phyloP scores from a whole-genome alignment of 2,113 vertebrate species.

The Ctenomys sociabilis region DNA sequence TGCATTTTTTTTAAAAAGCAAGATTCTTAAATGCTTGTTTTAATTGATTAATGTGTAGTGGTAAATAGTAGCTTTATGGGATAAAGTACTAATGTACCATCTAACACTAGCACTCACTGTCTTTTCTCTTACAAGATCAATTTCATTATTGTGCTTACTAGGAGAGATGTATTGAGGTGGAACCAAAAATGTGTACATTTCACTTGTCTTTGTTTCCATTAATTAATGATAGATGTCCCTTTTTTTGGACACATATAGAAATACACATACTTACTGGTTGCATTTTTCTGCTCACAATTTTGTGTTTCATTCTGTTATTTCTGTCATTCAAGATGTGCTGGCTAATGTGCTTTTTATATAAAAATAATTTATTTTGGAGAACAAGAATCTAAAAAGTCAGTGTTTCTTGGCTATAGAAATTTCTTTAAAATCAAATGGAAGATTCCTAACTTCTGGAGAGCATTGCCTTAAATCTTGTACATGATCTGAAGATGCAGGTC shows the following conservation, averaged over 20 bases:
- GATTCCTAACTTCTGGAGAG: background rate
- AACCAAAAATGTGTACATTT: background rate
- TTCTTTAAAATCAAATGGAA: background rate
- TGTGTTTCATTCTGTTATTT: background rate
- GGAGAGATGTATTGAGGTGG: background rate
- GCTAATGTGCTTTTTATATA: background rate
- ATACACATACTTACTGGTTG: background rate
- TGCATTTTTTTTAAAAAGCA: background rate
- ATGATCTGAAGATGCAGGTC: background rate
- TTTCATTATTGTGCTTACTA: background rate
- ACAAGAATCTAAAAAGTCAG: conserved; percentile 8
- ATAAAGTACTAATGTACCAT: background rate
- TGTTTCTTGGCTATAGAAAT: conserved; percentile 24
- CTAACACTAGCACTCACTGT: background rate
- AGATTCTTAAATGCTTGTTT: background rate
- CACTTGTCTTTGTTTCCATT: background rate
- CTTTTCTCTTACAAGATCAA: background rate
- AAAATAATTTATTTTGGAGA: conserved; percentile 3
- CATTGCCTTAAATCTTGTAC: background rate
- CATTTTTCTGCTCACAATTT: background rate
- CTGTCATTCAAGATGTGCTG: background rate
- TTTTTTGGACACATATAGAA: background rate
- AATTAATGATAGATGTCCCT: background rate
- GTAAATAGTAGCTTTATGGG: background rate
- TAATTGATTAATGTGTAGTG: background rate